Percentiles rank a stretch among this genome's conserved stretches.
phyloP scores from a whole-genome alignment of 2,888 invertebrate species.

The Deladenus siricidicola region DNA sequence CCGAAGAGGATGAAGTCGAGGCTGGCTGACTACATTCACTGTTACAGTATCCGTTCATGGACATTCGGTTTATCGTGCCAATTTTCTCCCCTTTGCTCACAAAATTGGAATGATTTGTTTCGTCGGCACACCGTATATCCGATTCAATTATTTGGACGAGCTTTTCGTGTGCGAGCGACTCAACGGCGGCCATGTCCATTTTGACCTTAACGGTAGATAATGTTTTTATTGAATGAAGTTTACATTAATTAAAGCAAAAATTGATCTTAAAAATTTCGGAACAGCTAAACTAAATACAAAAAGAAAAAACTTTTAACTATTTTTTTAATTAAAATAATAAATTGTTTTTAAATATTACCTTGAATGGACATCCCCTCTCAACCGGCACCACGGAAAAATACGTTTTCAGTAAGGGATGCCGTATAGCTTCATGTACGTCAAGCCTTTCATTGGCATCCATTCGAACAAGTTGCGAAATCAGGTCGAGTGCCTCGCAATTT shows the following conservation, averaged over 20 bases:
- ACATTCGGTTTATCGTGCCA: neutral
- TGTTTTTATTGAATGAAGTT: neutral
- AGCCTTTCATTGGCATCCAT: conserved; percentile 34
- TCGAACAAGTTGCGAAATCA: conserved; percentile 33
- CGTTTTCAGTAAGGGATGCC: conserved; percentile 35
- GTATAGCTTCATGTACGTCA: conserved; percentile 37
- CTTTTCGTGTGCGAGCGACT: conserved; percentile 36
- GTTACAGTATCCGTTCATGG: neutral
- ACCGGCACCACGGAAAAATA: conserved; percentile 23
- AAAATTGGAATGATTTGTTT: neutral
- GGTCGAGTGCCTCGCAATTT: conserved; percentile 31
- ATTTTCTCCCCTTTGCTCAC: neutral
- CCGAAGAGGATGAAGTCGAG: neutral
- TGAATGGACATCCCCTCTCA: conserved; percentile 40
- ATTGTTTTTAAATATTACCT: too few species aligned
- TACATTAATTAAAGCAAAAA: too few species aligned
- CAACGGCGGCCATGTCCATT: conserved; percentile 49
- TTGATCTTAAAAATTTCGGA: too few species aligned
- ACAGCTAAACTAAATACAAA: too few species aligned
- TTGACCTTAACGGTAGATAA: conserved; percentile 47
- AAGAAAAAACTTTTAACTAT: too few species aligned
- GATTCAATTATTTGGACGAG: conserved; percentile 34
- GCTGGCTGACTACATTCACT: neutral
- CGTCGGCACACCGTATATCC: conserved; percentile 41
- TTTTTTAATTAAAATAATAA: too few species aligned